Evolutionary conservation across 1,140 invertebrate genomes (phyloP).

Genomic region (Drusus annulatus): DNA sequence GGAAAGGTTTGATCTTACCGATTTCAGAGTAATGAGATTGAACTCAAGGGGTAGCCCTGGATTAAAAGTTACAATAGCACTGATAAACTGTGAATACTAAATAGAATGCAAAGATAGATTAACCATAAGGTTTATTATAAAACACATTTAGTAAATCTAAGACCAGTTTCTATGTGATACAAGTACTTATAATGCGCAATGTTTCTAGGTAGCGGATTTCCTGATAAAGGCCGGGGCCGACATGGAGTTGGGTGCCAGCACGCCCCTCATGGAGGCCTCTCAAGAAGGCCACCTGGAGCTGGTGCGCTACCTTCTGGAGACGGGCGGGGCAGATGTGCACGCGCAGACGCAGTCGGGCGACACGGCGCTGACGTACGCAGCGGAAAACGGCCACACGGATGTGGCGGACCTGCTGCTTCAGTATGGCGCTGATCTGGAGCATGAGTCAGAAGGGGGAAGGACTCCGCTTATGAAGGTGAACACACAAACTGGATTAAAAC

Average conservation of each 20-base stretch:
- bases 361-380: constrained; percentile 97
- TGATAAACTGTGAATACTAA: too few species aligned
- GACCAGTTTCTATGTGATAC: too few species aligned
- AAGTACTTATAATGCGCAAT: background rate
- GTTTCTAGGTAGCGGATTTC: constrained; percentile 88
- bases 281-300: constrained; percentile 97
- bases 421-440: constrained; percentile 94
- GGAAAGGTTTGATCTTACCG: too few species aligned
- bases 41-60: too few species aligned
- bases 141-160: too few species aligned
- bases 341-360: constrained; percentile 95
- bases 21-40: too few species aligned
- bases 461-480: constrained; percentile 94
- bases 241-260: constrained; percentile 95
- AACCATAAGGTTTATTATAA: too few species aligned
- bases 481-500: too few species aligned
- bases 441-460: constrained; percentile 93
- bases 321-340: constrained; percentile 90
- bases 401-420: constrained; percentile 90
- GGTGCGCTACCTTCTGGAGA: constrained; percentile 88
- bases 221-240: constrained; percentile 96
- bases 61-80: too few species aligned
- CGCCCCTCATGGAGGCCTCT: constrained; percentile 97
- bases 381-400: constrained; percentile 97
- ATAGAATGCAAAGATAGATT: too few species aligned